Conservation (phyloP, 2,888 invertebrate species). For the Pandemis cinnamomeana region DNA sequence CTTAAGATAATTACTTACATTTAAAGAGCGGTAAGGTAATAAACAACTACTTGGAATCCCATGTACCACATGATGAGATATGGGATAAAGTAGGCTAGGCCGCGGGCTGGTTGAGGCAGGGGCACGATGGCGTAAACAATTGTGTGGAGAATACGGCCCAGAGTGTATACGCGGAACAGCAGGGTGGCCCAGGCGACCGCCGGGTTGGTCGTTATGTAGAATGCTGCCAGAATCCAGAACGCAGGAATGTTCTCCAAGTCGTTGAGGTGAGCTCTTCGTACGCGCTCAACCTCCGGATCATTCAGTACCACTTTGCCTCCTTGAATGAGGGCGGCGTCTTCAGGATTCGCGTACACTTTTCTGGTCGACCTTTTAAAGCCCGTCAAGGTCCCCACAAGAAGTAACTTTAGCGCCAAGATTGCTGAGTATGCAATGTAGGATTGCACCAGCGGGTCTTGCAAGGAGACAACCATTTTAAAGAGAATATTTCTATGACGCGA, state of each 20-base stretch:
- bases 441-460: constrained; percentile 40
- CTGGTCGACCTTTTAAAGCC: constrained; percentile 36
- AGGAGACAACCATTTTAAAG: constrained; percentile 26
- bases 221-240: constrained; percentile 77
- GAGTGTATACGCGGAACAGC: constrained; percentile 67
- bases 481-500: neutral
- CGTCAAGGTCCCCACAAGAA: constrained; percentile 20
- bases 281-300: constrained; percentile 81
- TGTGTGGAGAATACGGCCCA: constrained; percentile 79
- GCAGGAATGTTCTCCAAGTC: constrained; percentile 86
- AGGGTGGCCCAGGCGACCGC: constrained; percentile 63
- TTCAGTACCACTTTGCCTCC: constrained; percentile 62
- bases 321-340: constrained; percentile 48
- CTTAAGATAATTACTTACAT: neutral
- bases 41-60: constrained; percentile 39
- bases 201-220: constrained; percentile 81
- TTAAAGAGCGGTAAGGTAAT: constrained; percentile 34
- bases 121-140: constrained; percentile 81
- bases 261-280: constrained; percentile 83
- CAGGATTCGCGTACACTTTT: constrained; percentile 48
- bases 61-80: constrained; percentile 40
- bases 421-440: constrained; percentile 42
- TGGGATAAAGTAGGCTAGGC: constrained; percentile 42
- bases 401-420: constrained; percentile 41
- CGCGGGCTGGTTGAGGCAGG: constrained; percentile 70